Conservation (phyloP, 2,113 vertebrate species). For the Channa argus region DNA sequence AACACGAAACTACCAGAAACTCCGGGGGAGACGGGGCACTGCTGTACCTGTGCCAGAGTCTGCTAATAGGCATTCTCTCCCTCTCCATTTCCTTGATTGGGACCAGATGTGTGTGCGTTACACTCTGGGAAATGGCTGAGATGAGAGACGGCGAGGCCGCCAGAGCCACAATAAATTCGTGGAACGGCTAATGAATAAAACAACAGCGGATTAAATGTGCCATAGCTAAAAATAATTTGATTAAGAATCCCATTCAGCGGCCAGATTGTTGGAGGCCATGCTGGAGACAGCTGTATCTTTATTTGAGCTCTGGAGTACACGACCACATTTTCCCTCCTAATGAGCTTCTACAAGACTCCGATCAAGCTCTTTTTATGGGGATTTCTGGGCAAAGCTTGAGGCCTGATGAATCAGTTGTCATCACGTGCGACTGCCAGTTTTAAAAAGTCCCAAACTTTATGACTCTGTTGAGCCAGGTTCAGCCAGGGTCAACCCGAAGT, state of each 20-base stretch:
- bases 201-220: conserved; percentile 75
- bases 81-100: conserved; percentile 53
- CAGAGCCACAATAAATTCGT: conserved; percentile 71
- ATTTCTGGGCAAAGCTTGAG: conserved; percentile 59
- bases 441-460: conserved; percentile 59
- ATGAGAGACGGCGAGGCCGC: conserved; percentile 68
- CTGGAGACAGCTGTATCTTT: conserved; percentile 68
- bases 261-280: conserved; percentile 58
- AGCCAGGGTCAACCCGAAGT: conserved; percentile 52
- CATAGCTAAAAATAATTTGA: conserved; percentile 78
- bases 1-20: conserved; percentile 46
- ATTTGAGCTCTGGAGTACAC: conserved; percentile 50
- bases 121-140: conserved; percentile 70
- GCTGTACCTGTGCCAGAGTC: conserved; percentile 59
- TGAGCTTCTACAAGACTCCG: conserved; percentile 46
- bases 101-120: conserved; percentile 75
- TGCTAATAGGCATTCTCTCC: conserved; percentile 68
- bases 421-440: conserved; percentile 66
- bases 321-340: conserved; percentile 68
- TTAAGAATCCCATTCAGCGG: conserved; percentile 58
- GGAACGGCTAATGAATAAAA: conserved; percentile 77
- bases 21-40: conserved; percentile 53
- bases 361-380: conserved; percentile 59
- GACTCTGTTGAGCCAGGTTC: conserved; percentile 41
- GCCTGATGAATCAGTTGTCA: conserved; percentile 74